Evolutionary conservation across 2,888 invertebrate genomes (phyloP).

Genomic region (Archips crataeganus): DNA sequence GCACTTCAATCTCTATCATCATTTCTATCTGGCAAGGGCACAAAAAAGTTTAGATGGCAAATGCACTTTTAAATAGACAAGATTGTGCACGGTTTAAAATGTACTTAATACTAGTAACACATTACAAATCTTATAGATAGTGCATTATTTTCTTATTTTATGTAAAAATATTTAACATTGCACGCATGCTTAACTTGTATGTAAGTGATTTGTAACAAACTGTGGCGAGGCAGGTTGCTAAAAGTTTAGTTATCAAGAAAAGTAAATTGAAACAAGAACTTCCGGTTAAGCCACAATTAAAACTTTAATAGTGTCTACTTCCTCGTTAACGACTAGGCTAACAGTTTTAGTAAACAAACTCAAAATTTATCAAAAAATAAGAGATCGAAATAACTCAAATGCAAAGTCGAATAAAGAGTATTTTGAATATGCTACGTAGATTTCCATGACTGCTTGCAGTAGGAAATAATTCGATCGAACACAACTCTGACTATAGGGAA

Average conservation of each 20-base stretch:
- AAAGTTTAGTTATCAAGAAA: not conserved
- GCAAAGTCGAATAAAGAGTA: not conserved
- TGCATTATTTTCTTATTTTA: not conserved
- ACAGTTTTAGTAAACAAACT: slow-evolving; percentile 23
- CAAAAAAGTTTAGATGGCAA: too few relatives aligned
- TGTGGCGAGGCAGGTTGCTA: not conserved
- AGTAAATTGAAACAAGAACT: not conserved
- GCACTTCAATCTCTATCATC: too few relatives aligned
- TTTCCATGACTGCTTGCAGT: too few relatives aligned
- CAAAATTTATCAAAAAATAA: not conserved
- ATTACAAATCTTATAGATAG: too few relatives aligned
- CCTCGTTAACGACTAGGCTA: slow-evolving; percentile 25
- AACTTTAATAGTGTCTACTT: slow-evolving; percentile 17
- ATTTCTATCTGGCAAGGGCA: too few relatives aligned
- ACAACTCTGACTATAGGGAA: too few relatives aligned
- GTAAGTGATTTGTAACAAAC: not conserved
- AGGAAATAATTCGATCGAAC: too few relatives aligned
- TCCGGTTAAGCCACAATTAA: not conserved
- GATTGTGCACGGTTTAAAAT: not conserved
- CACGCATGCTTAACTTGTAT: not conserved
- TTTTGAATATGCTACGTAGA: too few relatives aligned
- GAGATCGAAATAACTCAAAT: not conserved
- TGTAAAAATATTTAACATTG: not conserved
- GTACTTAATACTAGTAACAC: not conserved
- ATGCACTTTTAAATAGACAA: not conserved